Evolutionary conservation across 2,888 invertebrate species (phyloP), one percentile per base, ranked within the genome.

Genomic region (Anaspis maculata): DNA sequence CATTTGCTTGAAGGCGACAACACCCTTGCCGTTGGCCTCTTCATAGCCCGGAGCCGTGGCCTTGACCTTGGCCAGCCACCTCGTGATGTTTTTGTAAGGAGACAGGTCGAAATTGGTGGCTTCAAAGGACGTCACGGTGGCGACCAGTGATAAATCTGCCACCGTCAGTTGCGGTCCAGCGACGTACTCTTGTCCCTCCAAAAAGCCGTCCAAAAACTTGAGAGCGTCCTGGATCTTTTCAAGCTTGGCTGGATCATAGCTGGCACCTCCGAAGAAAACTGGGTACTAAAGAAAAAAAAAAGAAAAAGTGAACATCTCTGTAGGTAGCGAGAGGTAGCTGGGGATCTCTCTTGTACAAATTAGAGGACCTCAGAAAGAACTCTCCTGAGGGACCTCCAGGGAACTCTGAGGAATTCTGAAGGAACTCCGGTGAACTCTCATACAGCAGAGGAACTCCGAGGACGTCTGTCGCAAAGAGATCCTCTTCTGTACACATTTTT

Each of bases 81-180:
- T 79, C 37, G 65, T 61, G 32, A 85, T 69, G 51, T 86, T 86
- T 27, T 72, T 62, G 65, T 75, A 83, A 51, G 78, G 76, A 54
- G 72, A 71, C 42, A 87, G 57, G 57, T 87, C 83, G 40, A 78
- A 72, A 12, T 43, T 49, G 30, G 55, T 50, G 29, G 78, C 80
- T 53, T 83, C 84, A 41, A 74, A 72, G 39, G 79, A 81, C 27
- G 85, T 77, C 6, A 87, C 72, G 4, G 75, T 71, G 5, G 83
- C 74, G 16, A 79, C 67, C 26, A 88, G 58, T 19, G 77, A 66
- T 24, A 86, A 69, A 62, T 90, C 90, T 4, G 90, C 90, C 11
- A 90, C 59, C 11, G 88, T 88, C 32, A 87, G 66, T 36, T 69
- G 69, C 36, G 78, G 71, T 2, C 87, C 89, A 10, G 85, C 85